Percentiles rank a stretch among this genome's conserved stretches.
These are phyloP conservation scores for Macrotis lagotis DNA, from an alignment of 2,113 vertebrate genomes.

Conservation along the genomic window DNA sequence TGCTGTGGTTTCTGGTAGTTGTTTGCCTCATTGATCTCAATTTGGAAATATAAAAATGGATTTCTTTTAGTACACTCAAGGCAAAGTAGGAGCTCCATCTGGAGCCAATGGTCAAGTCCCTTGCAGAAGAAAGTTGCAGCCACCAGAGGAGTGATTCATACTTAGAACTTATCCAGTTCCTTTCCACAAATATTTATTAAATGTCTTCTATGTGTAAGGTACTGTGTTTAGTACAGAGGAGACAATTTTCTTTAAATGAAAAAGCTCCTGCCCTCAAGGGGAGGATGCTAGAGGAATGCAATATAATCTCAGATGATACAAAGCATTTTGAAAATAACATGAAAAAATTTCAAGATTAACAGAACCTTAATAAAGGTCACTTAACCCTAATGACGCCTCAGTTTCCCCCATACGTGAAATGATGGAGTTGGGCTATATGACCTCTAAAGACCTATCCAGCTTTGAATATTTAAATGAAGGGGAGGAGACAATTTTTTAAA, in stretches of 20 bases:
- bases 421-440: neutral
- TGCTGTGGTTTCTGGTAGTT: constrained; percentile 7
- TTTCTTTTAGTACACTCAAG: neutral
- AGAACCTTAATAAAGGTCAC: neutral
- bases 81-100: neutral
- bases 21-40: neutral
- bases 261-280: neutral
- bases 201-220: neutral
- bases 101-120: neutral
- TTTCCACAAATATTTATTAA: neutral
- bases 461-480: no score
- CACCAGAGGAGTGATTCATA: neutral
- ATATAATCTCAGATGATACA: neutral
- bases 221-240: neutral
- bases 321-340: neutral
- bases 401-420: neutral
- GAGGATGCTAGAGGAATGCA: neutral
- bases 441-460: neutral
- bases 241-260: neutral
- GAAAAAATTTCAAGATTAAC: neutral
- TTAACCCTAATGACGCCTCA: neutral
- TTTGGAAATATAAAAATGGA: neutral
- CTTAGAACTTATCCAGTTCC: neutral
- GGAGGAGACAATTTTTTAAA: neutral
- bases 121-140: constrained; percentile 18